A percentile compares a stretch with the other conserved stretches of the same genome.
These are phyloP conservation scores for Cardinalis cardinalis DNA, from an alignment of 2,113 vertebrate species.

Conservation along the genomic window DNA sequence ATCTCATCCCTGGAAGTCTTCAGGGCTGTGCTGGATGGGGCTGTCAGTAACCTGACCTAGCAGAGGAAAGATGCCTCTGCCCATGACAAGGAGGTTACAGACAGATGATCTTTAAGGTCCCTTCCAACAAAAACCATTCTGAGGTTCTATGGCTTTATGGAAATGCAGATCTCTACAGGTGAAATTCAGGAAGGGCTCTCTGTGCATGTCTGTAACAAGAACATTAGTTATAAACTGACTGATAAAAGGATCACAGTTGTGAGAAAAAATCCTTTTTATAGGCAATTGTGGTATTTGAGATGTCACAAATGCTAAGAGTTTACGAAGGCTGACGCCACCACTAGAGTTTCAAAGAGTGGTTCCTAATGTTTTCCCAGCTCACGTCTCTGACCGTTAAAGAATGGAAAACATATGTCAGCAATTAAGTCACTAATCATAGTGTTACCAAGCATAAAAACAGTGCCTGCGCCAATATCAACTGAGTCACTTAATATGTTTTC, in stretches of 20 bases:
- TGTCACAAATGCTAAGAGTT: neutral
- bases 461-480: neutral
- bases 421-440: neutral
- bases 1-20: neutral
- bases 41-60: neutral
- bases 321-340: neutral
- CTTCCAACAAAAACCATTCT: neutral
- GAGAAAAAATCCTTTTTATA: neutral
- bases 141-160: neutral
- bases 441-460: neutral
- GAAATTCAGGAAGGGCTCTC: neutral
- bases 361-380: neutral
- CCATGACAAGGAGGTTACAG: neutral
- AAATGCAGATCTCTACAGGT: neutral
- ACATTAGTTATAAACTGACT: neutral
- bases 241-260: neutral
- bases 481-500: neutral
- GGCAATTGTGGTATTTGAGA: neutral
- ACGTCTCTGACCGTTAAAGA: neutral
- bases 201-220: neutral
- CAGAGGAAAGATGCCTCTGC: neutral
- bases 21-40: neutral
- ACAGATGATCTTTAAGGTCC: neutral
- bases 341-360: neutral
- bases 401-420: neutral